Evolutionary conservation across 2,113 vertebrate genomes (phyloP).

Genomic region (Circaetus cinerascens): DNA sequence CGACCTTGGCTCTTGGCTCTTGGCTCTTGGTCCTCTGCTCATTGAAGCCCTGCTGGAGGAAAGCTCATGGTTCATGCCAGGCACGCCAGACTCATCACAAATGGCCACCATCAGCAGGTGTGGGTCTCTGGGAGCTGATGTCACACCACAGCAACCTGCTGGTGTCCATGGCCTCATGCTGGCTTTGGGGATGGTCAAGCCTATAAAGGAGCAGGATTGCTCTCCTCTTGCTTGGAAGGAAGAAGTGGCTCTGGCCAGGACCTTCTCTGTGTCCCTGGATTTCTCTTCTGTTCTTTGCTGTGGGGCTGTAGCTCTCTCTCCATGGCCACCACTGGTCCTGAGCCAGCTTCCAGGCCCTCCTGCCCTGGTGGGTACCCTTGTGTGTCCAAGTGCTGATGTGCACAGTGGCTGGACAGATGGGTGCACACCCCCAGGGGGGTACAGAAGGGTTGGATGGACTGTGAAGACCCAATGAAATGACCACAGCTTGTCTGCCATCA

Average conservation of each 20-base stretch:
- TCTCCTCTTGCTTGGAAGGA: neutral
- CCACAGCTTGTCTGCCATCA: neutral
- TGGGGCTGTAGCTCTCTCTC: neutral
- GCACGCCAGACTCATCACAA: neutral
- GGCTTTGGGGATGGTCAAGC: rapidly evolving
- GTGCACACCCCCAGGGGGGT: neutral
- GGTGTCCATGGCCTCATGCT: neutral
- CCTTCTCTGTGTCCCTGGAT: neutral
- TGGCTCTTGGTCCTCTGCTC: neutral
- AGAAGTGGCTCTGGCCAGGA: neutral
- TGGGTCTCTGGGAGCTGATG: neutral
- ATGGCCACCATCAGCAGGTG: rapidly evolving
- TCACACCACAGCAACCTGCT: neutral
- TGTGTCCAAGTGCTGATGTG: neutral
- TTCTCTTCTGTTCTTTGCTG: neutral
- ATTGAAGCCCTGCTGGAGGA: neutral
- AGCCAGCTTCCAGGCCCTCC: neutral
- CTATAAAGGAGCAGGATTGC: neutral
- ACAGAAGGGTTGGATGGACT: neutral
- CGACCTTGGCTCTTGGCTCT: neutral
- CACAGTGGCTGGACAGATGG: neutral
- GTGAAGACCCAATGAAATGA: neutral
- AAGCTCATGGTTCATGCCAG: neutral
- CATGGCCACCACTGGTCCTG: neutral
- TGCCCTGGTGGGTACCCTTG: neutral